Percentiles rank a stretch among this genome's conserved stretches.
Evolutionary conservation across 2,888 invertebrate species (phyloP).

Genomic region (Resseliella maxima): DNA sequence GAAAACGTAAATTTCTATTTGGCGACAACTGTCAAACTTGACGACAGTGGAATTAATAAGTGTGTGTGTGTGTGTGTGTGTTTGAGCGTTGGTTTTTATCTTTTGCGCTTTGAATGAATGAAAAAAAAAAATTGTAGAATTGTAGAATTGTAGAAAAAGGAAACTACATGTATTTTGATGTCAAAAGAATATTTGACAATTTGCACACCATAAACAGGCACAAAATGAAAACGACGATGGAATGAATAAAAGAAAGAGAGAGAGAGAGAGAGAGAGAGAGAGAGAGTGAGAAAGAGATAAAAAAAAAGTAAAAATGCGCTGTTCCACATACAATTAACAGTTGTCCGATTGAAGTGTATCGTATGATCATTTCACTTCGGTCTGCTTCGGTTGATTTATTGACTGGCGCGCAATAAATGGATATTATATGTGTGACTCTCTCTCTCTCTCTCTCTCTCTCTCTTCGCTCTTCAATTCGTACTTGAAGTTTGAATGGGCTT

Average conservation of each 20-base stretch:
- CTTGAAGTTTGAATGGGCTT: too few species aligned
- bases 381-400: constrained; percentile 39
- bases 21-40: not conserved
- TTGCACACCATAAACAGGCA: not conserved
- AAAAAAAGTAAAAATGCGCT: not conserved
- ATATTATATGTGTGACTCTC: not conserved
- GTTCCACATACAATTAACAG: constrained; percentile 38
- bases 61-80: not conserved
- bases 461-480: too few species aligned
- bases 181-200: constrained; percentile 31
- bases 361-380: not conserved
- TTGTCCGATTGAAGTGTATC: constrained; percentile 33
- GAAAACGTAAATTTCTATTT: constrained; percentile 6
- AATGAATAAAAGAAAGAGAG: too few species aligned
- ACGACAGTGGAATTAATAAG: constrained; percentile 43
- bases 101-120: not conserved
- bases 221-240: not conserved
- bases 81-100: too few species aligned
- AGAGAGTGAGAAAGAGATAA: not conserved
- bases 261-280: not conserved
- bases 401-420: constrained; percentile 21
- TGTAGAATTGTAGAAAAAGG: not conserved
- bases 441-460: too few species aligned
- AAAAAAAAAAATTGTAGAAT: not conserved
- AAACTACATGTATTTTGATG: not conserved